Evolutionary conservation across 2,888 invertebrate genomes (phyloP).

Genomic region (Heliconius erato): DNA sequence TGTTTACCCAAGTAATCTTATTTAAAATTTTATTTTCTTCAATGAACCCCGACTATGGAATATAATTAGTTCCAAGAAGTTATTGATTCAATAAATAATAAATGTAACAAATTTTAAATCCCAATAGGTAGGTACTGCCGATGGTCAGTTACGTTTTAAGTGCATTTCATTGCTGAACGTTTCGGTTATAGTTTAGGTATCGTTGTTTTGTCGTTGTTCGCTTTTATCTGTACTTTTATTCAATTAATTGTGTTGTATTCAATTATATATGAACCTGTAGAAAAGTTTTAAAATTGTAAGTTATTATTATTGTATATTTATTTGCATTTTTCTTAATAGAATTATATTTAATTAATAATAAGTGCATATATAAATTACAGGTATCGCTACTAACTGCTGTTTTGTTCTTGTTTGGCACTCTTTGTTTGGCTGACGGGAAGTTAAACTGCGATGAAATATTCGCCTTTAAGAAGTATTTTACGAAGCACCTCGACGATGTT

Average conservation of each 20-base stretch:
- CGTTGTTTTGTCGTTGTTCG: neutral
- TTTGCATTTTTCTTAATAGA: neutral
- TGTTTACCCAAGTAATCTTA: neutral
- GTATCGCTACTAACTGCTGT: neutral
- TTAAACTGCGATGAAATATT: neutral
- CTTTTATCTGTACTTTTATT: neutral
- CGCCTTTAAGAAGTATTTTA: constrained; percentile 4
- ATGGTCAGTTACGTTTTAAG: constrained; percentile 21
- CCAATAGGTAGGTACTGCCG: neutral
- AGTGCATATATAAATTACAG: constrained; percentile 31
- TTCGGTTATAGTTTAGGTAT: neutral
- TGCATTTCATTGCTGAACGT: neutral
- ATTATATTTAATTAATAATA: neutral
- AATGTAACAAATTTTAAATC: constrained; percentile 14
- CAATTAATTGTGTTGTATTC: neutral
- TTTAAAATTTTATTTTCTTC: neutral
- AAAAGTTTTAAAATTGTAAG: constrained; percentile 2
- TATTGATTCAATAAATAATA: constrained; percentile 20
- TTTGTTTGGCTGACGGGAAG: constrained; percentile 10
- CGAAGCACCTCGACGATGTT: neutral
- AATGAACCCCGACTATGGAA: constrained; percentile 24
- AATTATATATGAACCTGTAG: neutral
- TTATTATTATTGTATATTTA: neutral
- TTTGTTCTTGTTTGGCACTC: neutral
- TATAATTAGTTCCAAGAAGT: constrained; percentile 28